These are phyloP conservation scores for Morphnarchus princeps DNA, from an alignment of 2,113 vertebrate species.

Conservation along the genomic window DNA sequence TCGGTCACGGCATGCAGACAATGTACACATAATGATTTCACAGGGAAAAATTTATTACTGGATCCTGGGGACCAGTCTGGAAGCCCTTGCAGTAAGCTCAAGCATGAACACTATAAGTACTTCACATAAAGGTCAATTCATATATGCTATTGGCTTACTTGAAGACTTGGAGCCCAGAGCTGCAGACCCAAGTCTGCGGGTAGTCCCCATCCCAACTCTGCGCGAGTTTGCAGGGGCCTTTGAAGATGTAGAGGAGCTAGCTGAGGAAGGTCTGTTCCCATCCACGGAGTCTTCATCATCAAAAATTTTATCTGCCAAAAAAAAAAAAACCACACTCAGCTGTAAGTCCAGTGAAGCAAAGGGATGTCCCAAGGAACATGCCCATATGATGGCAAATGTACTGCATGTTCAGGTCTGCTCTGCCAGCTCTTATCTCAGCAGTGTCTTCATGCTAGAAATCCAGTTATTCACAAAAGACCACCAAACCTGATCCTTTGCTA, in stretches of 20 bases:
- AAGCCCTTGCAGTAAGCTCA: neutral
- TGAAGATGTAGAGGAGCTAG: slow-evolving; percentile 87
- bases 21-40: neutral
- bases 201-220: slow-evolving; percentile 78
- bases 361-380: neutral
- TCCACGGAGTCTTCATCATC: slow-evolving; percentile 99
- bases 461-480: neutral
- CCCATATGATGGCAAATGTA: fast-evolving
- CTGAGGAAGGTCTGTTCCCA: slow-evolving; percentile 94
- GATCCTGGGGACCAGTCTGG: neutral
- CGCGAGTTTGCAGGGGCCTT: slow-evolving; percentile 84
- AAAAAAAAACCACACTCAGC: neutral
- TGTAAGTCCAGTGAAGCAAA: neutral
- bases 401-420: neutral
- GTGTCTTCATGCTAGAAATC: neutral
- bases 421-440: neutral
- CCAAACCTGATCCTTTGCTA: neutral
- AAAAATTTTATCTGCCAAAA: slow-evolving; percentile 92
- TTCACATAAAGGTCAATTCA: neutral
- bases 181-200: slow-evolving; percentile 83
- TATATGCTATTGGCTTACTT: slow-evolving; percentile 67
- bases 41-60: neutral
- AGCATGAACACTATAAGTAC: neutral
- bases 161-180: slow-evolving; percentile 78
- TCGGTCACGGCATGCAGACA: fast-evolving